Evolutionary conservation across 2,113 vertebrate genomes (phyloP).

Genomic region (Lampris megalopsis): DNA sequence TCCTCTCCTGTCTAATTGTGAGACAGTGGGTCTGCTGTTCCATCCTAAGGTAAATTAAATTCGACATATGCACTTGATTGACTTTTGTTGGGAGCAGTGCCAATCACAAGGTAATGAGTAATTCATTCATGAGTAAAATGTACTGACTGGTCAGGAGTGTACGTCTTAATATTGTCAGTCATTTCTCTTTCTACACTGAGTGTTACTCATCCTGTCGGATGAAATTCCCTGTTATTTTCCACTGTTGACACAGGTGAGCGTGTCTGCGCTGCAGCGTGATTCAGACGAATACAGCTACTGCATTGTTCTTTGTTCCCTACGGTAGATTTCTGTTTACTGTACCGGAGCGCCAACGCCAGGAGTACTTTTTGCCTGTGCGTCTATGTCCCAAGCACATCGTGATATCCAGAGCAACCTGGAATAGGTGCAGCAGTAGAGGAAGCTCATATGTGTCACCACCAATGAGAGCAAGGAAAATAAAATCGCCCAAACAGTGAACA

Average conservation of each 20-base stretch:
- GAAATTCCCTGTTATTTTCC: not conserved
- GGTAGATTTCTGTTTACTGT: not conserved
- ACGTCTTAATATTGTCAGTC: not conserved
- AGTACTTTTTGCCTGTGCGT: not conserved
- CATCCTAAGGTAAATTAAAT: conserved; percentile 58
- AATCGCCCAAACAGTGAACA: conserved; percentile 10
- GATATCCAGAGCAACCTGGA: not conserved
- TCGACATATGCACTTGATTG: conserved; percentile 47
- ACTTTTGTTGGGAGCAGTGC: conserved; percentile 25
- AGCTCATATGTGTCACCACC: not conserved
- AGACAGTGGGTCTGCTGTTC: conserved; percentile 56
- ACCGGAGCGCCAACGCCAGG: not conserved
- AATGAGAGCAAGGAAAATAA: conserved; percentile 1
- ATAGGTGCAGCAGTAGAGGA: not conserved
- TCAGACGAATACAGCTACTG: not conserved
- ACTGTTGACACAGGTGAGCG: not conserved
- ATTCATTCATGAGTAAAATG: not conserved
- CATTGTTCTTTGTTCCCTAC: not conserved
- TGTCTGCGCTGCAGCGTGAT: not conserved
- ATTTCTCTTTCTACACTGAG: not conserved
- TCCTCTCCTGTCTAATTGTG: conserved; percentile 60
- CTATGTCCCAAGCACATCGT: not conserved
- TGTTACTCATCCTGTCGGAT: not conserved
- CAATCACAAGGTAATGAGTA: too few species aligned
- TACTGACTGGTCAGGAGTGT: not conserved